Evolutionary conservation across 2,113 vertebrate genomes (phyloP).

Genomic region (Mellivora capensis): DNA sequence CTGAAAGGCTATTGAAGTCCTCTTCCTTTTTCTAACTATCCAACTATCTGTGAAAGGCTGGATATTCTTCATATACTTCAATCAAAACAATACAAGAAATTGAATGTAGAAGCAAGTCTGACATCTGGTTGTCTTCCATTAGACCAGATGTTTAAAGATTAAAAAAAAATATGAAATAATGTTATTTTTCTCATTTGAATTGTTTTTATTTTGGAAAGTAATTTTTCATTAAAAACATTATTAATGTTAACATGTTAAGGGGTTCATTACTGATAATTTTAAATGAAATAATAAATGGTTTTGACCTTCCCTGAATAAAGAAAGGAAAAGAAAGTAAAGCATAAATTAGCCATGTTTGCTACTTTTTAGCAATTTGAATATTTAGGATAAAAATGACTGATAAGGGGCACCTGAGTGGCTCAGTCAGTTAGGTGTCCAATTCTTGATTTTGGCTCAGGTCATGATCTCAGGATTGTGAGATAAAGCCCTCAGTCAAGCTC

Average conservation of each 20-base stretch:
- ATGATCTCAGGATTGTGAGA: neutral
- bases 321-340: neutral
- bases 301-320: neutral
- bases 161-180: neutral
- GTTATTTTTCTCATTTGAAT: neutral
- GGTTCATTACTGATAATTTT: neutral
- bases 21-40: neutral
- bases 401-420: neutral
- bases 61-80: neutral
- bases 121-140: neutral
- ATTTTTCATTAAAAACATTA: neutral
- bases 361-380: neutral
- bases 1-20: neutral
- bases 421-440: neutral
- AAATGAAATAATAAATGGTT: neutral
- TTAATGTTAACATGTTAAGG: neutral
- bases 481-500: neutral
- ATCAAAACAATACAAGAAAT: neutral
- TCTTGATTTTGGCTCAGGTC: neutral
- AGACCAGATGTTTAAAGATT: neutral
- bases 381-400: neutral
- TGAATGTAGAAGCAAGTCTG: neutral
- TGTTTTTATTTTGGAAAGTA: conserved; percentile 23
- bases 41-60: neutral
- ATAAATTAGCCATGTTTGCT: neutral